Evolutionary conservation across 2,888 invertebrate species (phyloP), one percentile per base, ranked within the genome.

Genomic region (Electrophaes corylata): DNA sequence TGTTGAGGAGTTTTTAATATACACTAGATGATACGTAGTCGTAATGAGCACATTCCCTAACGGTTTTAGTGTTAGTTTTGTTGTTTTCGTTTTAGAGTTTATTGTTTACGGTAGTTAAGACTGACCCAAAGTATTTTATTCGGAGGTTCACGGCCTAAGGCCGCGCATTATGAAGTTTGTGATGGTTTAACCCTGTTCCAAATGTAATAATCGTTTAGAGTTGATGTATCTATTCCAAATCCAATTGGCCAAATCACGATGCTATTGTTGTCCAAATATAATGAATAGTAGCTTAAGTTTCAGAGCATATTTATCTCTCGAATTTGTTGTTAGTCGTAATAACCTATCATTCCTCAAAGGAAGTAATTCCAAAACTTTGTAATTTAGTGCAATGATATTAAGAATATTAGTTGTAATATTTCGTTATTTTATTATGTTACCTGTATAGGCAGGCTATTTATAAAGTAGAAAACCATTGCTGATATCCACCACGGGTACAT

Each of bases 11-110:
- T 86, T 53, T 23, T 84, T 83, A 78, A 83, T 87, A 81, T 87
- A 88, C 82, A 83, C 85, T 85, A 83, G 81, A 83, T 77, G 74
- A 75, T 60, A 55, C 50, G 78, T 88, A 87, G 86, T 75, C 75
- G 66, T 88, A 88, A 88, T 78, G 74, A 84, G 91, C 91, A 90
- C 91, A 90, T 91, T 91, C 91, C 91, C 89, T 83, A 81, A 85
- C 83, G 87, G 86, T 83, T 76, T 81, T 87, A 84, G 84, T 69
- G 75, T 77, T 85, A 81, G 79, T 84, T 81, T 88, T 88, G 86
- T 91, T 89, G 88, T 86, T 88, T 86, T 86, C 78, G 84, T 88
- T 86, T 83, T 86, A 90, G 79, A 90, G 87, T 90, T 87, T 89
- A 88, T 87, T 18, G 20, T 43, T 46, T 80, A 76, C 76, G 72